Evolutionary conservation across 2,113 vertebrate species (phyloP).

Genomic region (Carassius carassius): DNA sequence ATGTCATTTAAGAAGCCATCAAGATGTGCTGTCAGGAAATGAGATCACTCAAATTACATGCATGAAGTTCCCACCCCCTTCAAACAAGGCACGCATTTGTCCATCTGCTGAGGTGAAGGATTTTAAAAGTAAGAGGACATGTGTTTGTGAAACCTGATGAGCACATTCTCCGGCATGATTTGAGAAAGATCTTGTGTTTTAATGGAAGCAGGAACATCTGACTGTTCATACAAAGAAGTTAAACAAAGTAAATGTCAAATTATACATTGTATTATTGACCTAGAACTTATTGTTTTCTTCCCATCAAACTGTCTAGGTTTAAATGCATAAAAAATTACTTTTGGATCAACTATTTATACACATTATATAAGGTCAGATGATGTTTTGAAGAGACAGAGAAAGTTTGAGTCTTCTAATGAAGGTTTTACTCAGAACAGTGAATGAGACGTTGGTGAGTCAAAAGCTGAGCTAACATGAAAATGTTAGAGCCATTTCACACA

Average conservation of each 20-base stretch:
- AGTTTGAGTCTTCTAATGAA: not conserved
- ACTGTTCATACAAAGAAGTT: not conserved
- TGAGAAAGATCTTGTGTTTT: too few species aligned
- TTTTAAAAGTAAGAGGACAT: not conserved
- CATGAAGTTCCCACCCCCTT: not conserved
- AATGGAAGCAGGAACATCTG: not conserved
- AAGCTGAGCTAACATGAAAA: not conserved
- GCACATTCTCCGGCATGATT: not conserved
- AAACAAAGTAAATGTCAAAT: not conserved
- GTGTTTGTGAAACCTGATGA: not conserved
- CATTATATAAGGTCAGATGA: not conserved
- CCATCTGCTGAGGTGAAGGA: not conserved
- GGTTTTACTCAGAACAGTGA: not conserved
- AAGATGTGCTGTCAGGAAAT: slow-evolving; percentile 1
- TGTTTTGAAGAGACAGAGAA: not conserved
- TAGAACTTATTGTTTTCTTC: not conserved
- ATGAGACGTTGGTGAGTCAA: not conserved
- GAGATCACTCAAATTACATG: not conserved
- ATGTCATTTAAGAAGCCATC: not conserved
- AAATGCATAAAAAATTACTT: not conserved
- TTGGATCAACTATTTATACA: not conserved
- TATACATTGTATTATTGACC: not conserved
- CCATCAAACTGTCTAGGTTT: not conserved
- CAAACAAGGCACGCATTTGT: not conserved
- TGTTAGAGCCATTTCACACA: not conserved